Evolutionary conservation across 2,888 invertebrate species (phyloP), one percentile per base, ranked within the genome.

Genomic region (Syrista parreyssii): DNA sequence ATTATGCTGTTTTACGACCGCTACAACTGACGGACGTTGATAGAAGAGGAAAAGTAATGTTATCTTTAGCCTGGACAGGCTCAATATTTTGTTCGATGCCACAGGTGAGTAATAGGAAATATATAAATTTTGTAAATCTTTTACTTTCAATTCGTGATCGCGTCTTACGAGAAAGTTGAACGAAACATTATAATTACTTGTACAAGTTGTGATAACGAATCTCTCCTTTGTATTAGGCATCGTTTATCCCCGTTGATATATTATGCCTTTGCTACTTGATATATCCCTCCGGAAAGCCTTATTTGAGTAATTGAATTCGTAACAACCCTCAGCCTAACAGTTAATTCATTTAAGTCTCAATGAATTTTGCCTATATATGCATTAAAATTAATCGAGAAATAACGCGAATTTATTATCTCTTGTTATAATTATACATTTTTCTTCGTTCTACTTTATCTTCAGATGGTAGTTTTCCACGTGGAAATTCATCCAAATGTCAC

Each of bases 391-490:
- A 55, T 2, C 6, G 40, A 23, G 40, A 55, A 55, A 23, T 23
- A 15, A 55, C 1, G 9, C 2, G 23, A 23, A 55, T 15, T 23
- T 15, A 55, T 9, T 40, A 4, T 34, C 34, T 9, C 34, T 34
- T 34, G 2, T 4, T 6, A 68, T 4, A 11, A 31, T 33, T 15
- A 73, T n/a, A 32, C 0, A 11, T 76, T 55, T 35, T 55, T 68
- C 12, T 82, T 81, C 12, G 4, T 77, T 68, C 32, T 32, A 36
- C 15, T 82, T 80, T 35, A 30, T 76, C 15, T 92, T 68, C 92
- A 97, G 96, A 94, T 94, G 88, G 93, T 96, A 84, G 95, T 98
- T 81, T 98, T 98, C 91, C 98, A 97, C 88, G 93, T 97, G 76
- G 96, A 96, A 87, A 92, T 93, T 69, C 98, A 98, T 92, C 98